These are phyloP conservation scores for Istiophorus platypterus DNA, from an alignment of 2,113 vertebrate genomes.

Conservation along the genomic window DNA sequence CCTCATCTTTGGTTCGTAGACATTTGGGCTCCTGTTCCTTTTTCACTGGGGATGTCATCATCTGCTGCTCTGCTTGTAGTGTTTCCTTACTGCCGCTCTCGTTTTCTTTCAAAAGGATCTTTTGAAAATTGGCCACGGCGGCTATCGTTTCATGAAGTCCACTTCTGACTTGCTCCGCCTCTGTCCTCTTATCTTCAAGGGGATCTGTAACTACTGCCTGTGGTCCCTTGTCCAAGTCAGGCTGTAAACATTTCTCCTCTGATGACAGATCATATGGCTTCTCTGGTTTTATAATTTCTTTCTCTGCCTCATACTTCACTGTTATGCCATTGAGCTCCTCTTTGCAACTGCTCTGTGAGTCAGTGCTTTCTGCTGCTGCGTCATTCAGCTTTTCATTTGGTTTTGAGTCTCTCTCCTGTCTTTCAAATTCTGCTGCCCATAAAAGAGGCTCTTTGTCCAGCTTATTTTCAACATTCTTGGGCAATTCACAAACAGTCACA, in stretches of 20 bases:
- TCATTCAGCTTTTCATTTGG: constrained; percentile 54
- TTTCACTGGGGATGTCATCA: neutral
- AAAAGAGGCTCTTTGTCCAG: constrained; percentile 70
- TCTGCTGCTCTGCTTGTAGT: constrained; percentile 12
- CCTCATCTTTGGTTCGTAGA: constrained; percentile 1
- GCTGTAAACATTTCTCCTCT: constrained; percentile 5
- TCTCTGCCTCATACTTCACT: neutral
- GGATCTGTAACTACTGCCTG: neutral
- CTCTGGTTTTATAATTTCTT: constrained; percentile 20
- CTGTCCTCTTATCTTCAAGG: constrained; percentile 11
- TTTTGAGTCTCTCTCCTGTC: constrained; percentile 44
- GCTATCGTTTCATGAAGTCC: constrained; percentile 1
- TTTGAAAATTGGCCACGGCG: neutral
- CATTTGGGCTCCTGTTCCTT: constrained; percentile 38
- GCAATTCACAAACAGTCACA: constrained; percentile 56
- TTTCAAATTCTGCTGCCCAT: constrained; percentile 38
- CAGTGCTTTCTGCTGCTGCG: constrained; percentile 17
- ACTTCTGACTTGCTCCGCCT: constrained; percentile 3
- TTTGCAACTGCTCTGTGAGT: constrained; percentile 37
- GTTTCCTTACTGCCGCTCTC: neutral
- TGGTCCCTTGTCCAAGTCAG: constrained; percentile 23
- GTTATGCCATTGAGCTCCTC: constrained; percentile 18
- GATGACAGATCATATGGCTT: constrained; percentile 22
- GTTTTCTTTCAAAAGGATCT: constrained; percentile 28
- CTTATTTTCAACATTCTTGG: constrained; percentile 67